Evolutionary conservation across 2,888 invertebrate genomes (phyloP).

Genomic region (Sarcophaga variegata): DNA sequence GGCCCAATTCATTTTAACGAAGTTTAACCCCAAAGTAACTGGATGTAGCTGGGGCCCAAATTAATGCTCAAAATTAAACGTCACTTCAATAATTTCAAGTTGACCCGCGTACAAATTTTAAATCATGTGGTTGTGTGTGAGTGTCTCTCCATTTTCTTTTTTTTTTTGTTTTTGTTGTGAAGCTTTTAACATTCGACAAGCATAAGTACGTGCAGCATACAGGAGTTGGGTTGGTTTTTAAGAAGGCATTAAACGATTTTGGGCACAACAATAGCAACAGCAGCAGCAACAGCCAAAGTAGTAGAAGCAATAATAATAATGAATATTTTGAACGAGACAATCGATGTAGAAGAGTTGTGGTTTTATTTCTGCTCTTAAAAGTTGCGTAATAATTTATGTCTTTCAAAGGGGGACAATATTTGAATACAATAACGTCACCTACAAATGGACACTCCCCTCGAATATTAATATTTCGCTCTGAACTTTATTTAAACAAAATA

Average conservation of each 20-base stretch:
- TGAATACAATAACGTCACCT: conserved; percentile 51
- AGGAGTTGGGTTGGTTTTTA: conserved; percentile 10
- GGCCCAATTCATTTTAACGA: too few species aligned
- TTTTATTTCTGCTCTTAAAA: conserved; percentile 42
- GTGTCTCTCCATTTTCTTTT: not conserved
- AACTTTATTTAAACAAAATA: not conserved
- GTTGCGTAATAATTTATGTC: conserved; percentile 57
- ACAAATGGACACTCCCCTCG: conserved; percentile 37
- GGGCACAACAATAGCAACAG: conserved; percentile 5
- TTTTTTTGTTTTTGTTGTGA: conserved; percentile 16
- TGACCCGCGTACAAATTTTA: conserved; percentile 1
- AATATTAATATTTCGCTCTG: not conserved
- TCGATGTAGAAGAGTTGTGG: conserved; percentile 21
- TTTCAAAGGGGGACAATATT: conserved; percentile 29
- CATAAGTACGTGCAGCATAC: conserved; percentile 3
- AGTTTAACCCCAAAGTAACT: too few species aligned
- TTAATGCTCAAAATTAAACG: too few species aligned
- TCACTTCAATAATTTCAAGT: conserved; percentile 9
- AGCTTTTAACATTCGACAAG: conserved; percentile 17
- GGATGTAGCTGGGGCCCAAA: too few species aligned
- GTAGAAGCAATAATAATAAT: not conserved
- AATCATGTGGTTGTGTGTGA: not conserved
- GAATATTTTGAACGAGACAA: conserved; percentile 3
- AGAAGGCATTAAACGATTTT: conserved; percentile 28
- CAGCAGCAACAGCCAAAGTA: not conserved